Evolutionary conservation across 2,113 vertebrate species (phyloP), one percentile per base, ranked within the genome.

Genomic region (Lepidothrix coronata): DNA sequence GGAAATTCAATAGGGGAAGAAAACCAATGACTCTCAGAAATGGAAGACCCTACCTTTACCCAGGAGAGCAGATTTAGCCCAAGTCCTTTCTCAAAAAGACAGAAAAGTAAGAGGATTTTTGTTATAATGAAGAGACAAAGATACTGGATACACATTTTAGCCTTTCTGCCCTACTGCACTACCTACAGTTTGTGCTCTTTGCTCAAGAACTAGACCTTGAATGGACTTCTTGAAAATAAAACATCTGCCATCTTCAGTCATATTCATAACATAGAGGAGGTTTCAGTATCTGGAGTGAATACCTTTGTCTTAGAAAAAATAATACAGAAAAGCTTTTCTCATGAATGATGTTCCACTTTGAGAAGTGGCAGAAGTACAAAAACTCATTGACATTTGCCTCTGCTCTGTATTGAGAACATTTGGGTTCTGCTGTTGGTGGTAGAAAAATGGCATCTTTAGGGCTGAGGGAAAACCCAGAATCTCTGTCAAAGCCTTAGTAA

Each of bases 321-420:
- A 25, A n/a, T 10, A 39, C 1, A 14, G 41, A 76, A 77, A 59
- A 73, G 4, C 3, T 57, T 75, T 51, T 28, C 21, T 54, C 12
- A 11, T 37, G 1, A 91, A 49, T 5, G 1, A 2, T 41, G 8
- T 18, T 89, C 19, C 49, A 62, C 55, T 58, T 49, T 5, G 10
- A 71, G 24, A 13, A 70, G n/a, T 8, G 30, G 11, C 24, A 43
- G 23, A 48, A 65, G 27, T 25, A 51, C 12, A 83, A n/a, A 70
- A 70, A 16, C 14, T 30, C 37, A 13, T 6, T 17, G 17, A 37
- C 15, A 23, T 20, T 35, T 72, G 5, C 11, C 4, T 59, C 46
- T 25, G 16, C 35, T 80, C 41, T 58, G 0, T 31, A 25, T 20
- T 0, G 0, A 39, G 12, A 63, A 61, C 6, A 37, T 68, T n/a